Conservation (phyloP, 2,888 invertebrate species). For the Cheiracanthium punctorium region DNA sequence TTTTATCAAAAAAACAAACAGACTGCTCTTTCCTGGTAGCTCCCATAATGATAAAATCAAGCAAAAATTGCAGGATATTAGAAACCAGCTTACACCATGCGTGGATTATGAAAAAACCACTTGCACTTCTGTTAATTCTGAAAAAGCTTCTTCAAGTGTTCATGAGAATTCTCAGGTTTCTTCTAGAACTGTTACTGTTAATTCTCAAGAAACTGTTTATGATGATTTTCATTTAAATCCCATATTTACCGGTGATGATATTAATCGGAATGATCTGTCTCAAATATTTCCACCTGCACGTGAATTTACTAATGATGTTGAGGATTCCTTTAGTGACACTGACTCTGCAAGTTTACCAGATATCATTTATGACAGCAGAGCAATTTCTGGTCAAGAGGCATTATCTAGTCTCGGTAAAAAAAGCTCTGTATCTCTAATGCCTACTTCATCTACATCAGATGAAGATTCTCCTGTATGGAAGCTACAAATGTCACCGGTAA, state of each 20-base stretch:
- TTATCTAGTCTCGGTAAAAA: not conserved
- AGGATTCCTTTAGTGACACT: not conserved
- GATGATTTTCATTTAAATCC: constrained; percentile 22
- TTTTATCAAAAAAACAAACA: not conserved
- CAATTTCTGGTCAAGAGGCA: not conserved
- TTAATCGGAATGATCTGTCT: constrained; percentile 2
- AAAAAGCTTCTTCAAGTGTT: not conserved
- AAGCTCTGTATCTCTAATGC: constrained; percentile 20
- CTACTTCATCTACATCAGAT: constrained; percentile 21
- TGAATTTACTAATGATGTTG: not conserved
- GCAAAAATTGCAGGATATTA: constrained; percentile 6
- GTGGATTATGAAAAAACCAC: not conserved
- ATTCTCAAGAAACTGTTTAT: not conserved
- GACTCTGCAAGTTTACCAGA: not conserved
- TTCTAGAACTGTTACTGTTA: not conserved
- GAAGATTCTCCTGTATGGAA: constrained; percentile 39
- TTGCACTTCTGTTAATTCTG: not conserved
- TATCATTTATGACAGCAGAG: not conserved
- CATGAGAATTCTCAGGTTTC: not conserved
- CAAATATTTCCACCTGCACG: constrained; percentile 29
- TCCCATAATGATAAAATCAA: constrained; percentile 1
- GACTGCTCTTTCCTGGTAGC: constrained; percentile 12
- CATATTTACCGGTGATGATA: not conserved
- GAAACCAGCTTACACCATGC: not conserved
- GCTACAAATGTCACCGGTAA: constrained; percentile 27